Evolutionary conservation across 2,113 vertebrate species (phyloP), one percentile per base, ranked within the genome.

Genomic region (Pipa parva): DNA sequence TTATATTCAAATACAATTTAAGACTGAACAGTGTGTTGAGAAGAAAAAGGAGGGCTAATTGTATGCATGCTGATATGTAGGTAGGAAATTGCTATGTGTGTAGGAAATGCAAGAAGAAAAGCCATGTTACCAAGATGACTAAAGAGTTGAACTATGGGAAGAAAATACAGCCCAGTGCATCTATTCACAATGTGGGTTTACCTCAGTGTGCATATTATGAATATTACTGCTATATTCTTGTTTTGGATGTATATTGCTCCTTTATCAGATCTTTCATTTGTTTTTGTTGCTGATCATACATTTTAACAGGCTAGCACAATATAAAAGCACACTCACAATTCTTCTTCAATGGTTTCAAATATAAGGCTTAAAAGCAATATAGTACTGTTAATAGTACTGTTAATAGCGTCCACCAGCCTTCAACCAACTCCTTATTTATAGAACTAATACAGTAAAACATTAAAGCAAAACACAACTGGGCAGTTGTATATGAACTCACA

Each of bases 21-120:
- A 60, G 85, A 89, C 88, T 87, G 89, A 89, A 89, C 87, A 87
- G 88, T 89, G 89, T 85, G 88, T 90, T 90, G 86, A 88, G 88
- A 60, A 60, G 88, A 60, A 60, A 69, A 36, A 45, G 56, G 88
- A 86, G 82, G 83, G 86, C 83, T 86, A 87, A 84, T 90, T 90
- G 88, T 88, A 87, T 88, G 88, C 88, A 89, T 88, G 84, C 83
- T 79, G 84, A 83, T 87, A 86, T 86, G 83, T 28, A 72, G 82
- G 84, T 88, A 86, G 83, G 87, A 88, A 80, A 85, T 83, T 79
- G 84, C 84, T 87, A 86, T 86, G 83, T 28, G 73, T 83, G 84
- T 88, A 86, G 83, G 87, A 88, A 80, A 84, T 83, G 66, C 77
- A 82, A 80, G 86, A 80, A 48, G 7, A 26, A 58, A 58, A 18